A percentile compares a stretch with the other conserved stretches of the same genome.
Conservation (phyloP, 2,888 invertebrate species). For the Anthophora plumipes region DNA sequence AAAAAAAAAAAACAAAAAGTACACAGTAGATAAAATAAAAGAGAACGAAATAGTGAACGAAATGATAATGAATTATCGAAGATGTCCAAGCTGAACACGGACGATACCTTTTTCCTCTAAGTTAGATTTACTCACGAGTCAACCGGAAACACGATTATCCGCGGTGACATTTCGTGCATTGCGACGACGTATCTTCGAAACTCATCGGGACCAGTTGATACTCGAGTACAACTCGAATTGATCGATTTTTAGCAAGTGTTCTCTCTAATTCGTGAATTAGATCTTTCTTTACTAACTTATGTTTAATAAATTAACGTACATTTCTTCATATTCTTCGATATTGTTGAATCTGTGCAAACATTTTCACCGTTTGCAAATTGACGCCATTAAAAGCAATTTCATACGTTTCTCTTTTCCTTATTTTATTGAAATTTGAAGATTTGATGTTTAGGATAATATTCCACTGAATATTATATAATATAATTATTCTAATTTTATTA, state of each 20-base stretch:
- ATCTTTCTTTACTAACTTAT: no score
- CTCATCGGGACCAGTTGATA: conserved; percentile 35
- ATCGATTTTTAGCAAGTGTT: conserved; percentile 10
- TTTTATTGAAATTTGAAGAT: no score
- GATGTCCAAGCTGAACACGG: conserved; percentile 11
- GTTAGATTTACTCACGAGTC: conserved; percentile 21
- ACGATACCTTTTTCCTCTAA: conserved; percentile 12
- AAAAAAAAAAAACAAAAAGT: background rate
- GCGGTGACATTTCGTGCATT: conserved; percentile 77
- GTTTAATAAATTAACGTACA: no score
- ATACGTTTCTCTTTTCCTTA: no score
- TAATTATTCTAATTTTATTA: no score
- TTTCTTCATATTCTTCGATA: no score
- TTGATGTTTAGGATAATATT: no score
- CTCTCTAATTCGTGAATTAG: background rate
- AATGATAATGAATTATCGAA: conserved; percentile 43
- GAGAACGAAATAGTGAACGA: conserved; percentile 1
- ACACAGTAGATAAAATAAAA: conserved; percentile 7
- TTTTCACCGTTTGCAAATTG: no score
- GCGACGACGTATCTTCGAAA: conserved; percentile 55
- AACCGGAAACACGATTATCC: conserved; percentile 51
- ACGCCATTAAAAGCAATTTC: no score
- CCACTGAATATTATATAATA: no score
- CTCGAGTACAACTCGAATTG: conserved; percentile 14
- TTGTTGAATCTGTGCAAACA: no score